Conservation (phyloP, 2,797 vertebrate genomes). For the Ispidina picta region DNA sequence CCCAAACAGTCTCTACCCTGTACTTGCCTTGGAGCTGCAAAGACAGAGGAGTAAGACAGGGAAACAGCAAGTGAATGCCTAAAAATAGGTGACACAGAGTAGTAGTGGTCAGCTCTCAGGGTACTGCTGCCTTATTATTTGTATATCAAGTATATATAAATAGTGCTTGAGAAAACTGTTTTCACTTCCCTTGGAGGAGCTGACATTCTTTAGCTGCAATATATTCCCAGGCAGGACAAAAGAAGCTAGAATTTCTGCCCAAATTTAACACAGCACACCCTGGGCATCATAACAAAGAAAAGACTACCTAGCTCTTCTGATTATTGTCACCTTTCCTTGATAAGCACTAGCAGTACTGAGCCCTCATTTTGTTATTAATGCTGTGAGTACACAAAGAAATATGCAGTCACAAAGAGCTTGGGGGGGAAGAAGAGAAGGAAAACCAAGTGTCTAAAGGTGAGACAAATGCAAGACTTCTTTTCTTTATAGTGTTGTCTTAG, state of each 20-base stretch:
- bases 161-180: neutral
- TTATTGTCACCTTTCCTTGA: neutral
- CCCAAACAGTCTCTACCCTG: neutral
- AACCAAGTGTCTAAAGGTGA: neutral
- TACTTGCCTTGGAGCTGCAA: neutral
- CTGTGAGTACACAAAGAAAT: neutral
- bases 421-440: neutral
- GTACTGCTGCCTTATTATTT: neutral
- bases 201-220: neutral
- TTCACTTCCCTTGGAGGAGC: neutral
- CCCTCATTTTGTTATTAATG: neutral
- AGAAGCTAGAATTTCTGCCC: neutral
- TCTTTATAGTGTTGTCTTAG: neutral
- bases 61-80: neutral
- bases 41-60: neutral
- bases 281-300: neutral
- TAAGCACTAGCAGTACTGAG: neutral
- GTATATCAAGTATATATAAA: neutral
- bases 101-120: neutral
- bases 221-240: neutral
- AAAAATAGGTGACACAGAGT: neutral
- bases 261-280: neutral
- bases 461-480: neutral
- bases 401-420: neutral
- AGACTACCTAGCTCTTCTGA: neutral